phyloP scores from a whole-genome alignment of 2,797 vertebrate species.

The Sebastiscus albofasciatus region DNA sequence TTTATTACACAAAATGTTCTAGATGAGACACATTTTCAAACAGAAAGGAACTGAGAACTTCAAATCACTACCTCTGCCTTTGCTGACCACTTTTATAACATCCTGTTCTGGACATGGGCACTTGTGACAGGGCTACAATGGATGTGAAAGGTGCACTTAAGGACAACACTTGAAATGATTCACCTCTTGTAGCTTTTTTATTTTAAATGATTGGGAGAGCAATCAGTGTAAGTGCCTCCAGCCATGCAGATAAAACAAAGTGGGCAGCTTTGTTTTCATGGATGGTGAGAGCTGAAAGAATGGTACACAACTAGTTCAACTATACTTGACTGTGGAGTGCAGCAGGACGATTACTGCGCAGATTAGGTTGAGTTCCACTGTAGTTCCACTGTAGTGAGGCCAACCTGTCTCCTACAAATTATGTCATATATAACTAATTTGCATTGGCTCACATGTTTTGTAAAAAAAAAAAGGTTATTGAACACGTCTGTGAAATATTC shows the following conservation, averaged over 20 bases:
- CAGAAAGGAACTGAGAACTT: not conserved
- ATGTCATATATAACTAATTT: not conserved
- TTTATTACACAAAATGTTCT: not conserved
- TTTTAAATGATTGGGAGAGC: slow-evolving; percentile 46
- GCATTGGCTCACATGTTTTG: not conserved
- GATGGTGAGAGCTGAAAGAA: slow-evolving; percentile 26
- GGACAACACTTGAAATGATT: slow-evolving; percentile 53
- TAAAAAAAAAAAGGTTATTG: not conserved
- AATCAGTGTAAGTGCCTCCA: slow-evolving; percentile 40
- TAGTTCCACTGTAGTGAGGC: not conserved
- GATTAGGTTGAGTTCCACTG: not conserved
- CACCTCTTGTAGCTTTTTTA: slow-evolving; percentile 53
- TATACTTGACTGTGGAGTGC: slow-evolving; percentile 49
- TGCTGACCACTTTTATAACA: slow-evolving; percentile 11
- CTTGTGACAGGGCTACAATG: slow-evolving; percentile 35
- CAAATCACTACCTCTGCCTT: not conserved
- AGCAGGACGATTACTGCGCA: slow-evolving; percentile 19
- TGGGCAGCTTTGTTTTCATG: slow-evolving; percentile 54
- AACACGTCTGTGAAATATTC: not conserved
- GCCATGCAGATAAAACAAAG: slow-evolving; percentile 43
- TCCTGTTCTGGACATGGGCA: slow-evolving; percentile 2
- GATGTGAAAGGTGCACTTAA: slow-evolving; percentile 36
- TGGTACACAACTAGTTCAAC: slow-evolving; percentile 33
- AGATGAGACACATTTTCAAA: not conserved
- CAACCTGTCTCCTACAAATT: not conserved